phyloP scores from a whole-genome alignment of 2,113 vertebrate genomes.

The Laticauda laticaudata region DNA sequence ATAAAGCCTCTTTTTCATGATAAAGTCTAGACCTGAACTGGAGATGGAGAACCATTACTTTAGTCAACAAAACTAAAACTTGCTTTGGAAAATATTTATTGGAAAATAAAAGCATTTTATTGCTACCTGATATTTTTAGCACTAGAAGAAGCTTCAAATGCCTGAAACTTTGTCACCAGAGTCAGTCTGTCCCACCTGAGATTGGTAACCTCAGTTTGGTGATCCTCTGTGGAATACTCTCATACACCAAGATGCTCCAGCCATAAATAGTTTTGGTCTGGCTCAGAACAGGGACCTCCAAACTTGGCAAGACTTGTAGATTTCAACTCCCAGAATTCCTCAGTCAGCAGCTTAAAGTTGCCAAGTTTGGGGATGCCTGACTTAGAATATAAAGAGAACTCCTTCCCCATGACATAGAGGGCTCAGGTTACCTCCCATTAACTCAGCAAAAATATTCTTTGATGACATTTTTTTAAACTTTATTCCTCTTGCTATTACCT shows the following conservation, averaged over 20 bases:
- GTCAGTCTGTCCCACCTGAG: slow-evolving; percentile 52
- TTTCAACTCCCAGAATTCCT: background rate
- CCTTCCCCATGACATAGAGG: background rate
- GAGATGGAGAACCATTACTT: slow-evolving; percentile 44
- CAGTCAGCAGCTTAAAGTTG: background rate
- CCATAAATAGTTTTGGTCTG: background rate
- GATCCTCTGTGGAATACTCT: background rate
- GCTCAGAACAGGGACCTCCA: background rate
- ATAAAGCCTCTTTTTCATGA: background rate
- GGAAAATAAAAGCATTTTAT: slow-evolving; percentile 33
- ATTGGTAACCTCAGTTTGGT: slow-evolving; percentile 21
- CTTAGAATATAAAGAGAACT: background rate
- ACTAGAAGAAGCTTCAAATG: slow-evolving; percentile 53
- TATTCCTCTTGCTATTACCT: background rate
- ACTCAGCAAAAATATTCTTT: background rate
- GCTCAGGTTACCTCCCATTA: background rate
- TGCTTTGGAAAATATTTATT: slow-evolving; percentile 43
- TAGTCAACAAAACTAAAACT: slow-evolving; percentile 43
- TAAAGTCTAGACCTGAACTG: slow-evolving; percentile 42
- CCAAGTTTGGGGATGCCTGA: background rate
- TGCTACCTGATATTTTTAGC: slow-evolving; percentile 66
- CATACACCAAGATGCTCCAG: slow-evolving; percentile 22
- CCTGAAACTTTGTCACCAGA: slow-evolving; percentile 52
- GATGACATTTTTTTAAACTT: background rate
- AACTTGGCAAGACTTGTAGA: background rate